A percentile compares a stretch with the other conserved stretches of the same genome.
Evolutionary conservation across 2,888 invertebrate species (phyloP).

Genomic region (Seira ritae): DNA sequence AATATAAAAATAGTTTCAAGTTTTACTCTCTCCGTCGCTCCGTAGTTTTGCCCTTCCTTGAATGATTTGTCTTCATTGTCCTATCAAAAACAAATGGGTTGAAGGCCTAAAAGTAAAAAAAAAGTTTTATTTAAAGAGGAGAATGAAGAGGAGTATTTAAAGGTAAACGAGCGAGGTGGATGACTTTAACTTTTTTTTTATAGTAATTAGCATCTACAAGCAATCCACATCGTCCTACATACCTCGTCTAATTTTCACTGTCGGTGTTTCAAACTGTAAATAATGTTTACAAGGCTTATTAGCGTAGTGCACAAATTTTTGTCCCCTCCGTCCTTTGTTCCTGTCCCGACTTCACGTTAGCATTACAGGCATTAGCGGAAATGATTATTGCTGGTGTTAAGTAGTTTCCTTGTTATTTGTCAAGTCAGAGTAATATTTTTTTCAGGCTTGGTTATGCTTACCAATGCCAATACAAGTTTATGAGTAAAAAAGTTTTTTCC

Average conservation of each 20-base stretch:
- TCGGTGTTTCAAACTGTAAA: conserved; percentile 27
- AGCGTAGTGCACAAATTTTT: conserved; percentile 17
- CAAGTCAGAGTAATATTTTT: too few relatives aligned
- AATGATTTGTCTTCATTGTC: conserved; percentile 11
- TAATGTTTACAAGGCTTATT: conserved; percentile 45
- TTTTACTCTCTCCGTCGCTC: not conserved
- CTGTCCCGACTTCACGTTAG: too few relatives aligned
- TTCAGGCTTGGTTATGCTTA: too few relatives aligned
- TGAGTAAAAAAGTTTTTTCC: not conserved
- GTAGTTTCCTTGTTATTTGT: too few relatives aligned
- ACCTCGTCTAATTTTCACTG: conserved; percentile 22
- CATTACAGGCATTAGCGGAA: not conserved
- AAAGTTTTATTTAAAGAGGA: not conserved
- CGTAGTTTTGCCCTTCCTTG: not conserved
- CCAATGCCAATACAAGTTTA: not conserved
- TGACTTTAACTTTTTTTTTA: not conserved
- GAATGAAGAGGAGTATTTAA: too few relatives aligned
- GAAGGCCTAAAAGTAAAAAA: not conserved
- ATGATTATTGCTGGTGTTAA: not conserved
- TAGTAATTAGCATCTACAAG: conserved; percentile 45
- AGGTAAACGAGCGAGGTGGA: too few relatives aligned
- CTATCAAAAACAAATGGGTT: not conserved
- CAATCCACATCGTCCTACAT: too few relatives aligned
- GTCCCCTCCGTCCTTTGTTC: too few relatives aligned
- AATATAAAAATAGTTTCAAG: conserved; percentile 27